Evolutionary conservation across 2,113 vertebrate species (phyloP), one percentile per base, ranked within the genome.

Genomic region (Heterotis niloticus): DNA sequence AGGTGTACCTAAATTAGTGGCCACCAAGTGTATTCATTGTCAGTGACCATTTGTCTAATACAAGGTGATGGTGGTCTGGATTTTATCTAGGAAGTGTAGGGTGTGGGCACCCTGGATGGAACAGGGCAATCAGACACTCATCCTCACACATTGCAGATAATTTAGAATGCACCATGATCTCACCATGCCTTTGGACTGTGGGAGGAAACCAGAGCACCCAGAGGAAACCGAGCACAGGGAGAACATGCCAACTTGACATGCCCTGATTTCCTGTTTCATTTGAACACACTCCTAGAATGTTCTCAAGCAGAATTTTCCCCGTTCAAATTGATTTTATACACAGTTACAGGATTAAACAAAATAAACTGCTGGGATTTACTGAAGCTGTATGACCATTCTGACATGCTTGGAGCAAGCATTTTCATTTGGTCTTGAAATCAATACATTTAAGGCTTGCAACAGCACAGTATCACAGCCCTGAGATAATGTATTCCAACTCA

Each of bases 401-500:
- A 81, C 76, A 77, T 66, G 34, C 24, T 12, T 62, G 23, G 65
- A 79, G 85, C 85, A 85, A 83, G 80, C 79, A 68, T 60, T 67
- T 60, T 82, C 80, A 78, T 73, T 81, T 77, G 83, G 83, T 81
- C 82, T 84, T 79, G 84, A 87, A 87, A 79, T 64, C 74, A 86
- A 84, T 80, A 87, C 73, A 84, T 81, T 84, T 81, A 82, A 56
- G 62, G 85, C 82, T 79, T 79, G 84, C 78, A 84, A 34, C 75
- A 24, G 1, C 77, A 66, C 81, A 77, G 85, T 82, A 73, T 86
- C 71, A 56, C 79, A 83, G 85, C 85, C 85, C 80, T 88, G 85
- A 85, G 84, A 88, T 81, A 87, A 87, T 83, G 83, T 83, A 84
- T 87, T 79, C 75, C 84, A 67, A 78, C 83, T 90, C 88, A 89